phyloP scores from a whole-genome alignment of 2,888 invertebrate species.

The Tachina fera region DNA sequence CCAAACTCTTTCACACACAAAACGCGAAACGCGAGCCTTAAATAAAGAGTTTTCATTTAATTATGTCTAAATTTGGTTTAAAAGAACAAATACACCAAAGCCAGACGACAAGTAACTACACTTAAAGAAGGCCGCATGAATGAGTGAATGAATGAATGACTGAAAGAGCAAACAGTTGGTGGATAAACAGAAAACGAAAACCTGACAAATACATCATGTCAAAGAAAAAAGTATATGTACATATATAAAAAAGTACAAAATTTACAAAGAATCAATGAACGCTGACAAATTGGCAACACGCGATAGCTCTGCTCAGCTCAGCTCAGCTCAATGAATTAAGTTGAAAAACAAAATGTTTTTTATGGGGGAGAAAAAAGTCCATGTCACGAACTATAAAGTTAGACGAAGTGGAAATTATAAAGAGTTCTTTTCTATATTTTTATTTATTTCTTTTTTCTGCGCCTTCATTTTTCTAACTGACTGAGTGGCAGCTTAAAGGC shows the following conservation, averaged over 20 bases:
- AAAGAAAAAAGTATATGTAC: slow-evolving; percentile 59
- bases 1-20: slow-evolving; percentile 62
- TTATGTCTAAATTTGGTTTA: slow-evolving; percentile 81
- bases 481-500: slow-evolving; percentile 38
- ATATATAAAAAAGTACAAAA: neutral
- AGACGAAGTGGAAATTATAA: slow-evolving; percentile 66
- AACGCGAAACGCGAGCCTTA: slow-evolving; percentile 79
- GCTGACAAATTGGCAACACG: slow-evolving; percentile 82
- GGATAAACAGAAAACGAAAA: slow-evolving; percentile 44
- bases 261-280: slow-evolving; percentile 76
- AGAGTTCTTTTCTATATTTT: slow-evolving; percentile 43
- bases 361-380: slow-evolving; percentile 43
- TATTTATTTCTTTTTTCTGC: neutral
- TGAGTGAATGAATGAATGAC: slow-evolving; percentile 19
- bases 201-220: slow-evolving; percentile 71
- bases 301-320: slow-evolving; percentile 73
- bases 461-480: neutral
- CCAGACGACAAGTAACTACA: slow-evolving; percentile 29
- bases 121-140: slow-evolving; percentile 7
- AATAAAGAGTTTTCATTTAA: slow-evolving; percentile 82
- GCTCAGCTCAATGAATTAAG: slow-evolving; percentile 42
- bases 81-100: slow-evolving; percentile 76
- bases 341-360: slow-evolving; percentile 26
- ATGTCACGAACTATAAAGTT: slow-evolving; percentile 70
- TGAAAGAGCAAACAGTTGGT: slow-evolving; percentile 46